These are phyloP conservation scores for Sylvilagus floridanus DNA, from an alignment of 2,797 vertebrate genomes.

Conservation along the genomic window DNA sequence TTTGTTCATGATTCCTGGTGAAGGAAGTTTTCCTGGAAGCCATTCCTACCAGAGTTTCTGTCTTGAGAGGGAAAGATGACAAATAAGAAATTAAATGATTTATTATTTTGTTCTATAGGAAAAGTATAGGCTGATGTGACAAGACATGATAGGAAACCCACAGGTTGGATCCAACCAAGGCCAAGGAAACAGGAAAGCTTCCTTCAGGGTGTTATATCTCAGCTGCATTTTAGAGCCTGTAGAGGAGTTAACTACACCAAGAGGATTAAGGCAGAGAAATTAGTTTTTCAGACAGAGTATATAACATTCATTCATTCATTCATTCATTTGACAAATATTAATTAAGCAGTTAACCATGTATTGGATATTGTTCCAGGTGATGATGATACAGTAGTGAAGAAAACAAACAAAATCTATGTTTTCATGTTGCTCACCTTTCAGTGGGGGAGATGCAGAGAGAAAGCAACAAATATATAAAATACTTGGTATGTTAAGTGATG, in stretches of 20 bases:
- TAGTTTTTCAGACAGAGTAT: neutral
- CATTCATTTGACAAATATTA: slow-evolving; percentile 12
- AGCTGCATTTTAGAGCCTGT: neutral
- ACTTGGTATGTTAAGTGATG: slow-evolving; percentile 3
- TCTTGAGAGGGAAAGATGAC: neutral
- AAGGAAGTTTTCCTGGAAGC: too few relatives aligned
- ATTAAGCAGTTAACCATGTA: neutral
- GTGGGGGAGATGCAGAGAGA: neutral
- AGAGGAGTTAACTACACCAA: neutral
- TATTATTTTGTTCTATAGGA: slow-evolving; percentile 43
- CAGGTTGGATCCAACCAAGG: neutral
- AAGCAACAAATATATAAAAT: slow-evolving; percentile 39
- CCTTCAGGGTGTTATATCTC: neutral
- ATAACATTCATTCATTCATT: slow-evolving; percentile 26
- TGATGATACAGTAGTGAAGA: slow-evolving; percentile 4
- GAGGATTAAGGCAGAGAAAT: neutral
- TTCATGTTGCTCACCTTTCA: slow-evolving; percentile 7
- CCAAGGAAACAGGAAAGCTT: neutral
- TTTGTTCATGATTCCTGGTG: too few relatives aligned
- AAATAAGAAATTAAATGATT: slow-evolving; percentile 18
- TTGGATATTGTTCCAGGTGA: slow-evolving; percentile 7
- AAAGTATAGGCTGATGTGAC: neutral
- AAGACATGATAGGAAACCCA: neutral
- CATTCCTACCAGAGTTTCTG: neutral
- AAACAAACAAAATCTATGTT: neutral